Evolutionary conservation across 1,140 invertebrate species (phyloP), one percentile per base, ranked within the genome.

Genomic region (Brachionus paranguensis): DNA sequence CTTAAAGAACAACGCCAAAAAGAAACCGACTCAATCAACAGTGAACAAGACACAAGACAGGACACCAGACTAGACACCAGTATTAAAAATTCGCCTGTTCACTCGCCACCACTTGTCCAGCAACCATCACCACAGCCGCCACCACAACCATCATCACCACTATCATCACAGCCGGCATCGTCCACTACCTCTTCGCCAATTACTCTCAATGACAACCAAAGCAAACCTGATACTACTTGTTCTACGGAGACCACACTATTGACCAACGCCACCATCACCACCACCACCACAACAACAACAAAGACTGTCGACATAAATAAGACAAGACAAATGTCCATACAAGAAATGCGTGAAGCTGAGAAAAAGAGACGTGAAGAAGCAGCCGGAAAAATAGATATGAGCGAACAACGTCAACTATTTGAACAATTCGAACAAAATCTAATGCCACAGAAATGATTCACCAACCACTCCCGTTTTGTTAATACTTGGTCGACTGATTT

Each of bases 381-480:
- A 45, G 78, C 53, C 14, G 78, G 78, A 4, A 60, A 68, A 81
- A 81, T 81, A 64, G 78, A 81, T 33, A 81, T 81, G 64, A 81
- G 33, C 27, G 78, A 81, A 47, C 78, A 81, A 33, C 78, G 64
- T 20, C 55, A 81, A 14, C 29, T 81, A 43, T 64, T 81, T 41
- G 64, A 45, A 29, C 78, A 81, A 68, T 81, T 81, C 60, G 78
- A 81, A 68, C 78, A 81, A 68, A 81, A 81, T 47, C n/a, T 81
- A 50, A 76, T 50, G 43, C 72, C 72, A 14, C 72, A 47, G 27
- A 10, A 76, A 47, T 76, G 47, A 50, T 37, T 37, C 1, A 37
- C 5, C 33, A 5, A 37, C 4, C 0, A 37, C 33, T 7, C 0
- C 33, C 33, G 33, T 37, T 37, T 37, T 37, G 1, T 29, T 29